Percentiles rank a stretch among this genome's conserved stretches.
phyloP scores from a whole-genome alignment of 2,888 invertebrate species.

The Agrochola lychnidis region DNA sequence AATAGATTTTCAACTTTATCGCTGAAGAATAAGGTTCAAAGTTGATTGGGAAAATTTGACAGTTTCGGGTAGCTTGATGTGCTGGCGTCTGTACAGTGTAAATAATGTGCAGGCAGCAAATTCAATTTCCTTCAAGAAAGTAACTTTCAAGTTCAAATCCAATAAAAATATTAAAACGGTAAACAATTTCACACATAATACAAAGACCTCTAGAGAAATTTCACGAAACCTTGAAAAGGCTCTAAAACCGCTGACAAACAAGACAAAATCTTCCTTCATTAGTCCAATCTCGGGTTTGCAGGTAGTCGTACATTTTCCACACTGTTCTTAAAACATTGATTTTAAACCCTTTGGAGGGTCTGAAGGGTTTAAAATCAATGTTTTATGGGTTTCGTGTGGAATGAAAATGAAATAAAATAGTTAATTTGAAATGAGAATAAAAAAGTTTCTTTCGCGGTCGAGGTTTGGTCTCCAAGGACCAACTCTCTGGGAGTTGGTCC shows the following conservation, averaged over 20 bases:
- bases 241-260: conserved; percentile 29
- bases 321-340: conserved; percentile 13
- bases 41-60: too few relatives aligned
- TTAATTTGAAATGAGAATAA: conserved; percentile 21
- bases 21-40: too few relatives aligned
- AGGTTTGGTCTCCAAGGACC: conserved; percentile 4
- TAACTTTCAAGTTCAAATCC: conserved; percentile 5
- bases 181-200: neutral
- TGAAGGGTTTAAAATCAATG: conserved; percentile 23
- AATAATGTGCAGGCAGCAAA: neutral
- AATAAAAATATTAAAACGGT: neutral
- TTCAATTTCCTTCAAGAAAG: conserved; percentile 1
- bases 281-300: conserved; percentile 6
- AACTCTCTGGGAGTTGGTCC: neutral
- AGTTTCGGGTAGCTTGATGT: too few relatives aligned
- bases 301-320: conserved; percentile 32
- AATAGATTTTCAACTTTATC: too few relatives aligned
- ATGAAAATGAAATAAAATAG: neutral
- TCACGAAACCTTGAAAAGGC: neutral
- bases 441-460: neutral
- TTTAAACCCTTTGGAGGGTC: conserved; percentile 8
- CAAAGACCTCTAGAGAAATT: neutral
- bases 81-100: too few relatives aligned
- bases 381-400: conserved; percentile 6
- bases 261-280: conserved; percentile 35